Conservation (phyloP, 2,888 invertebrate genomes). For the Caenorhabditis angaria region DNA sequence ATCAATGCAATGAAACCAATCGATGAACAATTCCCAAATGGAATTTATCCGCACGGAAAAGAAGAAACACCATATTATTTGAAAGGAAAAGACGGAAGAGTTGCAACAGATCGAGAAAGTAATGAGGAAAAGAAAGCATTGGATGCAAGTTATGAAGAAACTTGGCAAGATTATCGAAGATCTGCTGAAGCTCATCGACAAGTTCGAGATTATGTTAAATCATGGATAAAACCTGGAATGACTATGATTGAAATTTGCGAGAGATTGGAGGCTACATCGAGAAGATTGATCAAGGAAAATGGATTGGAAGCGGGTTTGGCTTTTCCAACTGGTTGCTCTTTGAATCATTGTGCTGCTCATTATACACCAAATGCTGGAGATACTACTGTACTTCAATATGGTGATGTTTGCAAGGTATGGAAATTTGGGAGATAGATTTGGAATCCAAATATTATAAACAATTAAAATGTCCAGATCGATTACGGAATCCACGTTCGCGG, state of each 20-base stretch:
- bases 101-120: constrained; percentile 72
- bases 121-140: constrained; percentile 82
- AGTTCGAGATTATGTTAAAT: constrained; percentile 89
- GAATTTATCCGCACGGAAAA: constrained; percentile 83
- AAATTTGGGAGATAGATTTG: neutral
- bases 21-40: constrained; percentile 84
- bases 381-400: constrained; percentile 88
- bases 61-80: constrained; percentile 43
- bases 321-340: constrained; percentile 97
- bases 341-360: constrained; percentile 98
- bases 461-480: constrained; percentile 68
- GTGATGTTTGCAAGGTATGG: constrained; percentile 97
- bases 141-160: constrained; percentile 87
- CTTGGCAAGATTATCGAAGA: constrained; percentile 76
- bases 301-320: constrained; percentile 86
- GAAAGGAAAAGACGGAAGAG: constrained; percentile 64
- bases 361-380: constrained; percentile 99
- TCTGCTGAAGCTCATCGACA: constrained; percentile 98
- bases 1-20: constrained; percentile 74
- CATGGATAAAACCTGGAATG: constrained; percentile 97
- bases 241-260: constrained; percentile 98
- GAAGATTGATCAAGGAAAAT: constrained; percentile 90
- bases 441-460: constrained; percentile 1
- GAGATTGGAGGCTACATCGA: constrained; percentile 89
- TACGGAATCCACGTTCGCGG: constrained; percentile 71